Percentiles rank a stretch among this genome's conserved stretches.
These are phyloP conservation scores for Melangyna quadrimaculata DNA, from an alignment of 2,888 invertebrate genomes.

Conservation along the genomic window DNA sequence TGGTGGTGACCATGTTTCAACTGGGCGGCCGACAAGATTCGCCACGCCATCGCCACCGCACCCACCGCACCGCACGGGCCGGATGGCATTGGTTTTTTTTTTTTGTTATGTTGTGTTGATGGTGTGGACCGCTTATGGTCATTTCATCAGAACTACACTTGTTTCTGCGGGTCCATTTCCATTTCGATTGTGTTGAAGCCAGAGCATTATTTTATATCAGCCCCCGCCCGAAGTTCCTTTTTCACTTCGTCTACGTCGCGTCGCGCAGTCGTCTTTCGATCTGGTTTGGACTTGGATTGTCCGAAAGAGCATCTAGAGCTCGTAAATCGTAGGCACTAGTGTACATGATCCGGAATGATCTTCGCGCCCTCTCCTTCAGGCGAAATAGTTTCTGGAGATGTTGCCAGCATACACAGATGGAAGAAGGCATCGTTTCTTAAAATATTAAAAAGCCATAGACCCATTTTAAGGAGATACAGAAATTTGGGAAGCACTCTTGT, in stretches of 20 bases:
- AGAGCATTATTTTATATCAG: conserved; percentile 2
- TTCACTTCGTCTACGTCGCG: not conserved
- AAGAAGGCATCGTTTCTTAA: not conserved
- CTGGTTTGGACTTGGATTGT: conserved; percentile 48
- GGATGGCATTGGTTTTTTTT: conserved; percentile 13
- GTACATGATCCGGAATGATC: conserved; percentile 71
- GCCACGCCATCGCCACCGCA: not conserved
- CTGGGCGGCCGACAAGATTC: conserved; percentile 64
- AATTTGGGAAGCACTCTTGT: too few relatives aligned
- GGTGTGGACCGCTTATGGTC: conserved; percentile 70
- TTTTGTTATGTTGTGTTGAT: too few relatives aligned
- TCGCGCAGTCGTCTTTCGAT: conserved; percentile 16
- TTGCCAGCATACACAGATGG: not conserved
- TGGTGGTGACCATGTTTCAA: conserved; percentile 80
- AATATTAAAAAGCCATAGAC: not conserved
- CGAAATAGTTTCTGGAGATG: conserved; percentile 10
- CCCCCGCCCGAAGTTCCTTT: conserved; percentile 17
- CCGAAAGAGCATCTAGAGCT: conserved; percentile 65
- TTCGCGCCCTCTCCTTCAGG: conserved; percentile 71
- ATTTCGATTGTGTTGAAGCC: conserved; percentile 62
- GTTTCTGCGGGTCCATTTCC: conserved; percentile 71
- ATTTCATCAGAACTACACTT: conserved; percentile 72
- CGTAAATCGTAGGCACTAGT: conserved; percentile 70
- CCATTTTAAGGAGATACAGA: too few relatives aligned
- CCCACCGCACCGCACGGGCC: not conserved